These are phyloP conservation scores for Protaetia brevitarsis DNA, from an alignment of 1,140 invertebrate species.

Conservation along the genomic window DNA sequence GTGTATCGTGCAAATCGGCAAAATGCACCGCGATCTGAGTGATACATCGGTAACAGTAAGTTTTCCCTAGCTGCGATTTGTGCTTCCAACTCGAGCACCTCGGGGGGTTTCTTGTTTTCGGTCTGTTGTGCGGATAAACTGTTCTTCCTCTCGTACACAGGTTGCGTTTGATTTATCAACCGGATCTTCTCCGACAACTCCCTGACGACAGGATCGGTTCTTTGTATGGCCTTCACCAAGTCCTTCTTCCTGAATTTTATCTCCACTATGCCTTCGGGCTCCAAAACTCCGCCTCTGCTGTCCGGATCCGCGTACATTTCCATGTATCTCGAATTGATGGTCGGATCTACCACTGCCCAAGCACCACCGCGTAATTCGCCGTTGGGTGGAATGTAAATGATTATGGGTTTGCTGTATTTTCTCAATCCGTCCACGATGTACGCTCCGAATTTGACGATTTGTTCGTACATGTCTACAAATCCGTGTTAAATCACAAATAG, in stretches of 20 bases:
- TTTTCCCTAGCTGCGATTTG: constrained; percentile 74
- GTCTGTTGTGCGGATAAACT: constrained; percentile 42
- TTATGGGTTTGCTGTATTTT: constrained; percentile 85
- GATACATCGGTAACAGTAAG: constrained; percentile 81
- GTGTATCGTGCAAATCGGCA: constrained; percentile 97
- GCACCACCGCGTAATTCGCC: constrained; percentile 95
- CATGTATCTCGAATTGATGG: constrained; percentile 93
- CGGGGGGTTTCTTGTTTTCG: constrained; percentile 44
- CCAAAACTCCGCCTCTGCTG: constrained; percentile 88
- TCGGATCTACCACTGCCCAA: constrained; percentile 97
- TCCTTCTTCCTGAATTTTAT: constrained; percentile 95
- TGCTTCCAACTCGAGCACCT: constrained; percentile 64
- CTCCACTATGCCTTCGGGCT: constrained; percentile 96
- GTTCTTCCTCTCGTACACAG: constrained; percentile 42
- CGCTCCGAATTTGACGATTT: constrained; percentile 97
- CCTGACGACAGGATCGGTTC: constrained; percentile 65
- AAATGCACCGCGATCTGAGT: constrained; percentile 93
- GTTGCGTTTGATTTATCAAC: constrained; percentile 31
- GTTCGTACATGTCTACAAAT: constrained; percentile 87
- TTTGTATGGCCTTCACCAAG: constrained; percentile 75
- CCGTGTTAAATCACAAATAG: too few relatives aligned
- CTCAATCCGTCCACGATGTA: constrained; percentile 95
- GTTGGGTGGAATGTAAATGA: constrained; percentile 96
- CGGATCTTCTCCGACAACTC: constrained; percentile 52
- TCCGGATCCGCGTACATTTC: constrained; percentile 98